phyloP scores from a whole-genome alignment of 2,113 vertebrate genomes.

The Daubentonia madagascariensis region DNA sequence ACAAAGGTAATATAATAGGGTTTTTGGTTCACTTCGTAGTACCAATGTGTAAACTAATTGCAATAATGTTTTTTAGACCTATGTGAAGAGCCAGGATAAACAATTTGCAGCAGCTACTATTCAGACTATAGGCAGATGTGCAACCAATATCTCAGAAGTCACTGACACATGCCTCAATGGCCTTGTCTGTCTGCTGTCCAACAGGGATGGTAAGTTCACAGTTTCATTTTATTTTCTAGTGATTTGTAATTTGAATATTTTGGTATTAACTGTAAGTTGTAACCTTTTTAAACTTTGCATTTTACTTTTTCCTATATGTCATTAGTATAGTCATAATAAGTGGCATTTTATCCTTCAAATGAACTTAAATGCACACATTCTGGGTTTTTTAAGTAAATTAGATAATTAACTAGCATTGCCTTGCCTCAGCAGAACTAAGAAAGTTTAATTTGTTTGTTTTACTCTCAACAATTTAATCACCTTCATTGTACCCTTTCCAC shows the following conservation, averaged over 20 bases:
- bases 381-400: neutral
- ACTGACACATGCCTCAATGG: conserved; percentile 96
- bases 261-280: neutral
- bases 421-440: neutral
- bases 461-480: neutral
- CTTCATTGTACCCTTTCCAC: neutral
- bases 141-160: conserved; percentile 95
- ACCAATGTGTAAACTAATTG: conserved; percentile 27
- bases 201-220: conserved; percentile 92
- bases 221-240: conserved; percentile 47
- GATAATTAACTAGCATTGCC: neutral
- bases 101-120: conserved; percentile 96
- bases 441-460: neutral
- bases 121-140: conserved; percentile 96
- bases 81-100: conserved; percentile 98
- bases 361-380: neutral
- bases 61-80: conserved; percentile 88
- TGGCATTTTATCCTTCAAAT: neutral
- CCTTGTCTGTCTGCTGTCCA: conserved; percentile 94
- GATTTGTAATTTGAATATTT: conserved; percentile 18
- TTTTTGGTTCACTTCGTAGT: conserved; percentile 22
- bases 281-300: neutral
- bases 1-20: neutral
- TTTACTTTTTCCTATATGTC: neutral
- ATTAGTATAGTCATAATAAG: neutral